Percentiles rank a stretch among this genome's conserved stretches.
Conservation (phyloP, 2,797 vertebrate species). For the Gadopsis marmoratus region DNA sequence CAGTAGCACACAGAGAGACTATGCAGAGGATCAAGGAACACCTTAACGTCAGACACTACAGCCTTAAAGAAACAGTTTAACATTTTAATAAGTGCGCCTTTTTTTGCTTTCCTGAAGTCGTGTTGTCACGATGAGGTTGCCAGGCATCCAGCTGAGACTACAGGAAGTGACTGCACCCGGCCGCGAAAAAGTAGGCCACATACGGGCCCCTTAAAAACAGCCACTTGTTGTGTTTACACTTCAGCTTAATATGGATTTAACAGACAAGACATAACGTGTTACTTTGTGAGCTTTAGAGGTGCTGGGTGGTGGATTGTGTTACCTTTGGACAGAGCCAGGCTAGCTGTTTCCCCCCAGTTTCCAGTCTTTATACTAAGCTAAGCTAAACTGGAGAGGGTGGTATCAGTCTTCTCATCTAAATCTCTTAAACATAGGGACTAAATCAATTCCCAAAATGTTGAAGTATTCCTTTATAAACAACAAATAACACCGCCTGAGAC, state of each 20-base stretch:
- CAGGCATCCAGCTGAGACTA: not conserved
- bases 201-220: not conserved
- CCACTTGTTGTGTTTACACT: not conserved
- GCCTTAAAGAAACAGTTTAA: not conserved
- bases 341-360: not conserved
- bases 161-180: not conserved
- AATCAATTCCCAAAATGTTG: not conserved
- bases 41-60: not conserved
- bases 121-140: not conserved
- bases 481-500: not conserved
- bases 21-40: not conserved
- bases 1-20: not conserved
- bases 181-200: not conserved
- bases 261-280: slow-evolving; percentile 6
- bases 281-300: not conserved
- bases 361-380: slow-evolving; percentile 4
- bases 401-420: not conserved
- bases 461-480: slow-evolving; percentile 7
- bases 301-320: not conserved
- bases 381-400: not conserved
- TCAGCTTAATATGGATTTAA: not conserved
- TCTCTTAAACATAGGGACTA: not conserved
- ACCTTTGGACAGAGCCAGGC: not conserved
- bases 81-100: not conserved
- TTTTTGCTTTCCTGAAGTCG: not conserved